phyloP scores from a whole-genome alignment of 30 jellyfish, hydroid and myxozoan species.

The Hydractinia echinata region DNA sequence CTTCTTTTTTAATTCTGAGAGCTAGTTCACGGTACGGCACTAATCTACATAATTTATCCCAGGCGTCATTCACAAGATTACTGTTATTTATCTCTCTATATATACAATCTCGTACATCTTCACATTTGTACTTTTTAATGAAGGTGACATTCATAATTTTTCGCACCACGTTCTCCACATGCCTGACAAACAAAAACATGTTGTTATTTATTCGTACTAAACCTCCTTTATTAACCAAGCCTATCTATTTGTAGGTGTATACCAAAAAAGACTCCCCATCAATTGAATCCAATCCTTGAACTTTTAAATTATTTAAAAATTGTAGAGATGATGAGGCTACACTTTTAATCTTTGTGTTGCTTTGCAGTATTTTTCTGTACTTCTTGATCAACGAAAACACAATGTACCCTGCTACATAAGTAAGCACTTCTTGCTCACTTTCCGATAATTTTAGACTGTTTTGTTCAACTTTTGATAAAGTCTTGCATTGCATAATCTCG shows the following conservation, averaged over 20 bases:
- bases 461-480: not conserved
- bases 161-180: not conserved
- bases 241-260: not conserved
- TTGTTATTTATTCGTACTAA: not conserved
- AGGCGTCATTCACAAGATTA: no score
- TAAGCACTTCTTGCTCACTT: not conserved
- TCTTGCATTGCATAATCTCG: not conserved
- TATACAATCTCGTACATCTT: not conserved
- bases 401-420: not conserved
- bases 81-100: no score
- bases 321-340: not conserved
- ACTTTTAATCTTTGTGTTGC: not conserved
- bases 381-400: not conserved
- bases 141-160: not conserved
- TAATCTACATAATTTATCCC: no score
- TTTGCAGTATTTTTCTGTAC: not conserved
- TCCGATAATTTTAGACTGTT: not conserved
- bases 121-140: not conserved
- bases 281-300: no score
- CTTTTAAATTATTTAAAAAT: not conserved
- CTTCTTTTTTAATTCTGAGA: no score
- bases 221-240: not conserved
- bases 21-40: no score
- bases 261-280: not conserved
- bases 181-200: not conserved